Evolutionary conservation across 2,888 invertebrate species (phyloP).

Genomic region (Bhutanitis thaidina): DNA sequence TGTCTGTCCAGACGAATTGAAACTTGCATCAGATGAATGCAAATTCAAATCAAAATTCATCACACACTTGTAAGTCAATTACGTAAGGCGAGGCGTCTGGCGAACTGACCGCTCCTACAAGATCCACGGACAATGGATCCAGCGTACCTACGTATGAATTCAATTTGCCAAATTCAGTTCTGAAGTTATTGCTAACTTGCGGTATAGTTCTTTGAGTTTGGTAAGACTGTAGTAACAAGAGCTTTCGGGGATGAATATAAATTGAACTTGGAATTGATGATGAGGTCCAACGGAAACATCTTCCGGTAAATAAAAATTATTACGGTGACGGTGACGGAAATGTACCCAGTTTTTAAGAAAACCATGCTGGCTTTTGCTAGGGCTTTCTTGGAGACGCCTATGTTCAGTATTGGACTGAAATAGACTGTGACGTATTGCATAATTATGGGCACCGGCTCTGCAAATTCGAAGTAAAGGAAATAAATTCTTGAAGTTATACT

Average conservation of each 20-base stretch:
- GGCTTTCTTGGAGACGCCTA: too few relatives aligned
- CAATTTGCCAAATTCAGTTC: constrained; percentile 30
- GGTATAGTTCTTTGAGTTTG: constrained; percentile 19
- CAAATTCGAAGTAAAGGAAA: too few relatives aligned
- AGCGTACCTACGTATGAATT: constrained; percentile 31
- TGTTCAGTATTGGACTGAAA: too few relatives aligned
- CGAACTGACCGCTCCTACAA: constrained; percentile 13
- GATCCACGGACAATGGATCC: constrained; percentile 27
- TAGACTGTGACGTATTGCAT: too few relatives aligned
- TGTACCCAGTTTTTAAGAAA: too few relatives aligned
- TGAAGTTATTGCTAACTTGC: constrained; percentile 21
- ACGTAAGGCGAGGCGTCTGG: constrained; percentile 28
- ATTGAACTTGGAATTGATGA: background rate
- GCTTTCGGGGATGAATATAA: constrained; percentile 10
- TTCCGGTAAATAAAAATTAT: too few relatives aligned
- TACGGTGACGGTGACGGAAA: too few relatives aligned
- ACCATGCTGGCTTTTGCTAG: too few relatives aligned
- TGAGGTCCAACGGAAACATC: too few relatives aligned
- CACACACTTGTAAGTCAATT: constrained; percentile 36
- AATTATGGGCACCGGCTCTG: too few relatives aligned
- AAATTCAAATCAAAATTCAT: constrained; percentile 33
- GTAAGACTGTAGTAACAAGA: constrained; percentile 10
- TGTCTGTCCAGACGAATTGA: background rate
- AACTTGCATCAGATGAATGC: constrained; percentile 22
- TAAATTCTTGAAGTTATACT: too few relatives aligned